These are phyloP conservation scores for Anarhynchus alexandrinus DNA, from an alignment of 2,113 vertebrate species.

Conservation along the genomic window DNA sequence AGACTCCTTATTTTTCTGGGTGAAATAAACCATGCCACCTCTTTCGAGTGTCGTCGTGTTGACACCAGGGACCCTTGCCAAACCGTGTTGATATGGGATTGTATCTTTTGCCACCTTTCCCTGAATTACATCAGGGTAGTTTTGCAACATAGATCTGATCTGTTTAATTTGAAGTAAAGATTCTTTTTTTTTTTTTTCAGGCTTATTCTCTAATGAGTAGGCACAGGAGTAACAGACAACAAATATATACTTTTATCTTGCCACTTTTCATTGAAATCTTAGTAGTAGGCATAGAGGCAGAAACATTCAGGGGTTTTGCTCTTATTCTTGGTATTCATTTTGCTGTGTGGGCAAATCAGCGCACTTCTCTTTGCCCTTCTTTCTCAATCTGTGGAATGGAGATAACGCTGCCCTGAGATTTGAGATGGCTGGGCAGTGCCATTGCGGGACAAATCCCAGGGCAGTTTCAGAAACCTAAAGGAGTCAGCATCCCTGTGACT, in stretches of 20 bases:
- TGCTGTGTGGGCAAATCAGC: not conserved
- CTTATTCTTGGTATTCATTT: not conserved
- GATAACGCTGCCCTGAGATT: not conserved
- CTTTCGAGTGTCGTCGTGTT: accelerated
- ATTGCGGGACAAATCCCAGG: not conserved
- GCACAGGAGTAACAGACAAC: not conserved
- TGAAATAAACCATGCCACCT: not conserved
- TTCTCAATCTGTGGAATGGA: slow-evolving; percentile 1
- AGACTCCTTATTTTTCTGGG: not conserved
- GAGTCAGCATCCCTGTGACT: not conserved
- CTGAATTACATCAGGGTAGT: not conserved
- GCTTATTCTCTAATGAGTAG: not conserved
- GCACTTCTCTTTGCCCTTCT: slow-evolving; percentile 20
- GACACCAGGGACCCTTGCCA: not conserved
- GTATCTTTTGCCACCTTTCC: slow-evolving; percentile 1
- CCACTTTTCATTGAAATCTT: not conserved
- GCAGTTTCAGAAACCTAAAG: not conserved
- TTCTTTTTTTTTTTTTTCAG: not conserved
- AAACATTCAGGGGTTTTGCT: not conserved
- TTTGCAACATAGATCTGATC: not conserved
- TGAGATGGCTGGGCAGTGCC: not conserved
- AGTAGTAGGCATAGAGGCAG: not conserved
- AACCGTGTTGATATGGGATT: not conserved
- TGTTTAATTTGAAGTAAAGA: not conserved
- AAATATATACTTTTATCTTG: not conserved